Conservation (phyloP, 64 coral and sea anemone species). For the Platygyra sinensis region DNA sequence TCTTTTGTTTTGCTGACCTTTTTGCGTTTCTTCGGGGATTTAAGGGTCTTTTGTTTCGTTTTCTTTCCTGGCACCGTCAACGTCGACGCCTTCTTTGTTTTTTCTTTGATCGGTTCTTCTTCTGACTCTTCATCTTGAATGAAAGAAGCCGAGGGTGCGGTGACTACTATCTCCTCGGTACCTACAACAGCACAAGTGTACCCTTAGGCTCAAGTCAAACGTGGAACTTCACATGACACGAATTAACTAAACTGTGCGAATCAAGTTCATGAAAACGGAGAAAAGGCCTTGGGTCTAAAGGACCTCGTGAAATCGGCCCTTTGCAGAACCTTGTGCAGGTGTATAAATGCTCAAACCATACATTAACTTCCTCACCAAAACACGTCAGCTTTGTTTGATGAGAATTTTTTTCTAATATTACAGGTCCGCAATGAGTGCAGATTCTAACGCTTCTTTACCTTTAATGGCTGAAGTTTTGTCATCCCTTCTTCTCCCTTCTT, state of each 20-base stretch:
- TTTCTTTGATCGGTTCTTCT: not conserved
- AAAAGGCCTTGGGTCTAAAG: too few relatives aligned
- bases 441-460: not conserved
- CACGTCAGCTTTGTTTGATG: too few relatives aligned
- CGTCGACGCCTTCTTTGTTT: not conserved
- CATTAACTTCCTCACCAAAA: too few relatives aligned
- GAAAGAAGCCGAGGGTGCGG: not conserved
- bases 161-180: not conserved
- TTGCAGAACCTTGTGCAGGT: too few relatives aligned
- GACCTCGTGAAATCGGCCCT: too few relatives aligned
- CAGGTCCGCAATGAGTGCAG: too few relatives aligned
- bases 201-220: not conserved
- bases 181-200: not conserved
- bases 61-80: not conserved
- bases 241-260: too few relatives aligned
- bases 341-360: too few relatives aligned
- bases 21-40: constrained; percentile 3
- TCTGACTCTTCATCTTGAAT: not conserved
- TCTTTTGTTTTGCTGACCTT: not conserved
- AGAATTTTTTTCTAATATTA: too few relatives aligned
- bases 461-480: not conserved
- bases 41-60: not conserved
- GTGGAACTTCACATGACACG: too few relatives aligned
- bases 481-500: constrained; percentile 1
- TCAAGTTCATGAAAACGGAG: too few relatives aligned